These are phyloP conservation scores for Pelvicachromis taeniatus DNA, from an alignment of 2,113 vertebrate genomes.

Conservation along the genomic window DNA sequence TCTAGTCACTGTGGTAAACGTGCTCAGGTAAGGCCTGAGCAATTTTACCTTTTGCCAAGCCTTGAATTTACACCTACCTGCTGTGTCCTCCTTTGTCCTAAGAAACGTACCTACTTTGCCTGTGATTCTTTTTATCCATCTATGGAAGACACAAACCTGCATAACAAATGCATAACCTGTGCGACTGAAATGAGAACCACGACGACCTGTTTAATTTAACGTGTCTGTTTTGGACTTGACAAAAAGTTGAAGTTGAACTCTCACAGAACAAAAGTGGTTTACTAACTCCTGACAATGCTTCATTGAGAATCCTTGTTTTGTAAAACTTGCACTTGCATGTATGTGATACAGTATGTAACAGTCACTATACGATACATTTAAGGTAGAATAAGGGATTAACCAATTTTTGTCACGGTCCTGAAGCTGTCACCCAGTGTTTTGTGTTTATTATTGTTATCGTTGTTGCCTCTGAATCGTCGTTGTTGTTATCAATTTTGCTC, in stretches of 20 bases:
- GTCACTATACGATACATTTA: neutral
- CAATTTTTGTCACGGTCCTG: too few relatives aligned
- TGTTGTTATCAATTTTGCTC: neutral
- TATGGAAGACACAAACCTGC: neutral
- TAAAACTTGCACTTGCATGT: too few relatives aligned
- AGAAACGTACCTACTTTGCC: neutral
- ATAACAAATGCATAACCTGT: neutral
- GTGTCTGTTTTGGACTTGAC: neutral
- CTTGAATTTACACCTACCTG: neutral
- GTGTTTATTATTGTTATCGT: too few relatives aligned
- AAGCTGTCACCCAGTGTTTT: too few relatives aligned
- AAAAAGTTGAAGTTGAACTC: neutral
- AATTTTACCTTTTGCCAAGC: neutral
- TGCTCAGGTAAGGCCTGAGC: neutral
- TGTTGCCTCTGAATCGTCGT: too few relatives aligned
- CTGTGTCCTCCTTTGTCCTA: neutral
- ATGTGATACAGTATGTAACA: accelerated
- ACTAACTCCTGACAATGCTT: neutral
- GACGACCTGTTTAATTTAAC: neutral
- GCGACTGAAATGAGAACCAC: neutral
- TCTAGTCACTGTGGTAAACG: neutral
- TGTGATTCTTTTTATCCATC: neutral
- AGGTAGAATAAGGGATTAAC: accelerated
- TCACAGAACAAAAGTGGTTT: neutral
- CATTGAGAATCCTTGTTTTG: neutral